Evolutionary conservation across 2,113 vertebrate genomes (phyloP).

Genomic region (Lophius piscatorius): DNA sequence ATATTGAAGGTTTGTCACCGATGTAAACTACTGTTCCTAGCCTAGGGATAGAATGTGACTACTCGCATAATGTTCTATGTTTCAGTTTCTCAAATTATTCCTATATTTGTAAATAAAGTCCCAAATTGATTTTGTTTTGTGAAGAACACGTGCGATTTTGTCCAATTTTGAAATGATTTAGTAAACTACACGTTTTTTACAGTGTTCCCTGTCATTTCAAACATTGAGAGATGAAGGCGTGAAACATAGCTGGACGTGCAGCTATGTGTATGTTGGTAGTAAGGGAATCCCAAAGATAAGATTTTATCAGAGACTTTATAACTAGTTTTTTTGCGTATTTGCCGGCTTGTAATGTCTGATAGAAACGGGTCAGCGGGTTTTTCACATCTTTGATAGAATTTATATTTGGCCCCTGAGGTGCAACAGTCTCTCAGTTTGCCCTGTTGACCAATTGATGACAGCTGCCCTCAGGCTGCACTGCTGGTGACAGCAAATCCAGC

Average conservation of each 20-base stretch:
- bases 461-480: conserved; percentile 28
- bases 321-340: conserved; percentile 33
- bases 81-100: too few species aligned
- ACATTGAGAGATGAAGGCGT: neutral
- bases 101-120: too few species aligned
- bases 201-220: too few species aligned
- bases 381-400: conserved; percentile 1
- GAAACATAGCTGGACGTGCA: neutral
- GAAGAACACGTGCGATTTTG: too few species aligned
- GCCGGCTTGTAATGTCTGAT: neutral
- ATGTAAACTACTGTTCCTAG: too few species aligned
- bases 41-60: too few species aligned
- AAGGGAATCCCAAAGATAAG: neutral
- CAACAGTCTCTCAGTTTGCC: conserved; percentile 35
- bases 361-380: neutral
- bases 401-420: conserved; percentile 44
- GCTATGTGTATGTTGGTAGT: neutral
- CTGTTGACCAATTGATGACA: conserved; percentile 36
- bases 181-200: too few species aligned
- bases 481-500: conserved; percentile 6
- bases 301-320: conserved; percentile 7
- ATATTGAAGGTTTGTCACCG: too few species aligned
- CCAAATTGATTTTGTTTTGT: too few species aligned
- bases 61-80: too few species aligned
- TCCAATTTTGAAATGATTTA: too few species aligned